Conservation (phyloP, 2,797 vertebrate genomes). For the Neoniphon sammara region DNA sequence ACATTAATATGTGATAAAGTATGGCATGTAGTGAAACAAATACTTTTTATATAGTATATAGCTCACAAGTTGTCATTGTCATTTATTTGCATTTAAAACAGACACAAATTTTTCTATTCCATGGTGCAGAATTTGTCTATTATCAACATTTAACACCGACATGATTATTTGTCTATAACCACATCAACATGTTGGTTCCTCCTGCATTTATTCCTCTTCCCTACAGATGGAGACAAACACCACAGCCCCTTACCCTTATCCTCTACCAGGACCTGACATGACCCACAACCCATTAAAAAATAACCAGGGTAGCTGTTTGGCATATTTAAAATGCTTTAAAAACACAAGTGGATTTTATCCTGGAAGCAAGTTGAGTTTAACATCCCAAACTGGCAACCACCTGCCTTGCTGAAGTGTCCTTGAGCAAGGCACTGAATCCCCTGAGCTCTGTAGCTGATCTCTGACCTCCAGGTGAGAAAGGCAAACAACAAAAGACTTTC, state of each 20-base stretch:
- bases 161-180: too few relatives aligned
- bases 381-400: too few relatives aligned
- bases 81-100: too few relatives aligned
- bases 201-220: constrained; percentile 28
- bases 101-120: too few relatives aligned
- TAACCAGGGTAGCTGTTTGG: not conserved
- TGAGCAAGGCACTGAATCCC: not conserved
- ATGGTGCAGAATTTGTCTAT: too few relatives aligned
- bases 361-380: too few relatives aligned
- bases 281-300: not conserved
- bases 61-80: too few relatives aligned
- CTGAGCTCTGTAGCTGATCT: not conserved
- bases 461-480: too few relatives aligned
- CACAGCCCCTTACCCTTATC: constrained; percentile 3
- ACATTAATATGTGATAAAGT: not conserved
- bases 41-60: too few relatives aligned
- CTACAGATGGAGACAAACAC: constrained; percentile 77
- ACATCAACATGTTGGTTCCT: not conserved
- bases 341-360: not conserved
- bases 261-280: not conserved
- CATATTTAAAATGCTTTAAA: not conserved
- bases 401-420: not conserved
- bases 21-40: too few relatives aligned
- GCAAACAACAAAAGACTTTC: too few relatives aligned
- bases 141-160: too few relatives aligned